Base-by-base conservation (phyloP, 2,113 vertebrate species). In the Cricetomys ansorgei region DNA sequence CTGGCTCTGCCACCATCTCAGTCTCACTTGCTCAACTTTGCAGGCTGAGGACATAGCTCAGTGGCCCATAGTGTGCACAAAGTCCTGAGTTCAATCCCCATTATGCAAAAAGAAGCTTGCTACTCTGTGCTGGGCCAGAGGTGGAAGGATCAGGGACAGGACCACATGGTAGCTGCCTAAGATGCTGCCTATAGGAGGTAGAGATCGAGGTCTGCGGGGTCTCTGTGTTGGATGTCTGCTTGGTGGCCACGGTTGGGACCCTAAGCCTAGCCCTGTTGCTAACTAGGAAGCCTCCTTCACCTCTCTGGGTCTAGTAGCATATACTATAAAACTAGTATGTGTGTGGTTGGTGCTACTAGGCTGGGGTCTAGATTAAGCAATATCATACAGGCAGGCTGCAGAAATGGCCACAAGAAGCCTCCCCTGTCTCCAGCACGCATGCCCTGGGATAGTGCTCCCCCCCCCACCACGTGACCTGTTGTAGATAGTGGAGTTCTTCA, bases 391-490 rank as follows among this genome's bases (percentile, higher is more conserved):
- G 34, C 0, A 45, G 23, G n/a, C 37, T 11, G 7, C 53, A 87
- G 40, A 87, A 65, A 57, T 1, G 59, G 29, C 59, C 23, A 70
- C 37, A 9, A 50, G 23, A 23, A 17, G 13, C 57, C 31, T 69
- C 27, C 3, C 25, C 40, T n/a, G 2, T 8, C n/a, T 40, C n/a
- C 9, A 19, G 53, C 1, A 50, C 2, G 4, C 1, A 40, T 9
- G 55, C 19, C 23, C 40, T 9, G 0, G 10, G 65, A 70, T 2
- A 15, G 2, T 7, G 15, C 19, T 29, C 55, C 40, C 7, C 0
- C 27, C 19, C 37, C 55, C 40, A 5, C 0, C 27, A 50, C 31
- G 11, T 72, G 88, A 67, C 40, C n/a, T 89, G 13, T 72, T 88
- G 40, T 62, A 55, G 45, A 40, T 53, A 53, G 7, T 37, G 34